These are phyloP conservation scores for Siniperca undulata DNA, from an alignment of 2,797 vertebrate genomes.

Conservation along the genomic window DNA sequence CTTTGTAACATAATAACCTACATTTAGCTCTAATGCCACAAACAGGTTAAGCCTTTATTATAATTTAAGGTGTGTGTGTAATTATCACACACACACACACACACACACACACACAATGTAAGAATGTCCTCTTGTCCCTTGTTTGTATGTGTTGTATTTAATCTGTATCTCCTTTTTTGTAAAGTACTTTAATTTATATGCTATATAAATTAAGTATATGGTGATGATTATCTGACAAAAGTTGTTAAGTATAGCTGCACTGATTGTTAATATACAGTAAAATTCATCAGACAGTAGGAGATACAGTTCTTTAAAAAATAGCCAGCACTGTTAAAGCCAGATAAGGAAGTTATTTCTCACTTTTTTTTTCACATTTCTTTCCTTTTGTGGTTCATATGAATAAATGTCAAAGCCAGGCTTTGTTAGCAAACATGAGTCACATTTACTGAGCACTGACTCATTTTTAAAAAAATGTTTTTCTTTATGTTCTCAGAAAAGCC, in stretches of 20 bases:
- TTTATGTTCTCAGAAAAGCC: background rate
- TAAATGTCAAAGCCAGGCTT: too few relatives aligned
- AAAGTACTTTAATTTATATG: too few relatives aligned
- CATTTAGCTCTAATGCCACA: background rate
- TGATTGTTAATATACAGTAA: background rate
- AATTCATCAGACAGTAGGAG: too few relatives aligned
- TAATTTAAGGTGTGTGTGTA: too few relatives aligned
- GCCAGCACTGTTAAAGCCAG: background rate
- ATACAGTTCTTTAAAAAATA: too few relatives aligned
- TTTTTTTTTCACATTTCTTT: background rate
- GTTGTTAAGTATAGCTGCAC: background rate
- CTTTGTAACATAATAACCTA: background rate
- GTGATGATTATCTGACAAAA: background rate
- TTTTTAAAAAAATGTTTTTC: background rate
- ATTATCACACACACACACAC: background rate
- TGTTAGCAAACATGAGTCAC: background rate
- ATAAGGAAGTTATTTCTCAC: slow-evolving; percentile 5
- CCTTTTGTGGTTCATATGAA: background rate
- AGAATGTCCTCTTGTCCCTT: background rate
- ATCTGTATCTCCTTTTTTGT: background rate
- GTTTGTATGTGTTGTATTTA: background rate
- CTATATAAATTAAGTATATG: too few relatives aligned
- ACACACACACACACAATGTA: background rate
- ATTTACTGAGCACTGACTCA: rapidly evolving
- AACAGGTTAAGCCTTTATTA: background rate